Evolutionary conservation across 1,140 invertebrate species (phyloP), one percentile per base, ranked within the genome.

Genomic region (Drosophila triauraria): DNA sequence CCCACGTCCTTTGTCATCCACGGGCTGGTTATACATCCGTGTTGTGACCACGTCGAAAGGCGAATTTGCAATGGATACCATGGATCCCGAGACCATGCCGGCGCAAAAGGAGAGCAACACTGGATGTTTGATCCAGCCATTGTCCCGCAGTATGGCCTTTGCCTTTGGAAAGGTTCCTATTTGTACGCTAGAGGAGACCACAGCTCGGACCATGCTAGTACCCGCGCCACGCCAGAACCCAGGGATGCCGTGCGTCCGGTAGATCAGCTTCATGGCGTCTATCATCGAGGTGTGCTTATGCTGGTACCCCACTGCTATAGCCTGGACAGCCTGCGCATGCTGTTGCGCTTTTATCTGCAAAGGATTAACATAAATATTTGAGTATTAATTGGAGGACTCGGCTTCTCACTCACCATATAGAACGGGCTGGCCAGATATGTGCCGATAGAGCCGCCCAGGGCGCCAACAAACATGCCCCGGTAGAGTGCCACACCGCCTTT

Each of bases 11-110:
- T 93, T 93, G 7, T 86, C 82, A 92, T 96, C 95, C 3, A 95
- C 94, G n/a, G 94, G 95, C 95, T 99, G 98, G 93, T 99, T 98
- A 74, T 98, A 99, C 17, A 99, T 93, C 56, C 97, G 94, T 1
- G 97, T 98, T 1, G 97, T 96, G 47, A 99, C 95, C 0, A 98
- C 96, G 92, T 99, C 98, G 78, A 98, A 97, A 0, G 98, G 98
- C 23, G 97, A 97, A 93, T 98, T 97, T 25, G 95, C 95, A 0
- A 97, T 40, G 0, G 96, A 96, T 84, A 98, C 96, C 10, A 96
- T 95, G 12, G 97, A 91, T 1, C 97, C 97, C 15, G 97, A 96
- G 5, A 97, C 91, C 82, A 97, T 95, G 38, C 96, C 96, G 5
- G 96, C 95, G 13, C 95, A 80, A 78, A 98, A 96, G 1, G 97